phyloP scores from a whole-genome alignment of 2,888 invertebrate species.

The Venusia cambrica region DNA sequence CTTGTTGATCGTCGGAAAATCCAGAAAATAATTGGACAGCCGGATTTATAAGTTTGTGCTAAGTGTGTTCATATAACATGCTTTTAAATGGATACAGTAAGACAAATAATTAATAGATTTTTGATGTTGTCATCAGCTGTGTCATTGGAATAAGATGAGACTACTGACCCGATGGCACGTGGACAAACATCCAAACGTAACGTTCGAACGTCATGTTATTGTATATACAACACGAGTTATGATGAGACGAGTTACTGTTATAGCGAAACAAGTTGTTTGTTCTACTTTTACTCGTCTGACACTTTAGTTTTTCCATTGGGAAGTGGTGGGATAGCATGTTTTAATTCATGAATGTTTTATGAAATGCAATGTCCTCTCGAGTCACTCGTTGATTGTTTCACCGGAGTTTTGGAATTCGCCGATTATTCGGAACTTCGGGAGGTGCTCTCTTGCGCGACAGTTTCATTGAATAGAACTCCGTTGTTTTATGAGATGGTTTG shows the following conservation, averaged over 20 bases:
- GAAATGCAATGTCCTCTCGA: conserved; percentile 62
- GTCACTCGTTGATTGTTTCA: conserved; percentile 54
- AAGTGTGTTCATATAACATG: too few relatives aligned
- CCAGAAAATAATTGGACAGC: too few relatives aligned
- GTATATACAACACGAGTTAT: too few relatives aligned
- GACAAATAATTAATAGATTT: conserved; percentile 71
- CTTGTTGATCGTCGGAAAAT: too few relatives aligned
- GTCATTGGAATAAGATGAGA: conserved; percentile 43
- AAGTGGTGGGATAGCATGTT: conserved; percentile 64
- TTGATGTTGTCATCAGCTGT: conserved; percentile 65
- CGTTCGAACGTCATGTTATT: conserved; percentile 57
- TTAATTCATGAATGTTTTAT: conserved; percentile 69
- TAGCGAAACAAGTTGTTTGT: too few relatives aligned
- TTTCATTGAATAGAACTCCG: too few relatives aligned
- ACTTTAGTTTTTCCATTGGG: conserved; percentile 70
- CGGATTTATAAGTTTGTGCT: too few relatives aligned
- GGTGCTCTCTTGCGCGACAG: conserved; percentile 34
- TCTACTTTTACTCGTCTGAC: conserved; percentile 65
- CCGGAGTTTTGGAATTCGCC: conserved; percentile 46
- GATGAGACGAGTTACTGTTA: conserved; percentile 72
- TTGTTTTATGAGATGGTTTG: conserved; percentile 26
- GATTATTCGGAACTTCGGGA: conserved; percentile 51
- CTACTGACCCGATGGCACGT: conserved; percentile 41
- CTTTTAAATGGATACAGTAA: too few relatives aligned
- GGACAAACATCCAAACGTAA: conserved; percentile 51